Evolutionary conservation across 2,888 invertebrate species (phyloP), one percentile per base, ranked within the genome.

Genomic region (Pterostichus madidus): DNA sequence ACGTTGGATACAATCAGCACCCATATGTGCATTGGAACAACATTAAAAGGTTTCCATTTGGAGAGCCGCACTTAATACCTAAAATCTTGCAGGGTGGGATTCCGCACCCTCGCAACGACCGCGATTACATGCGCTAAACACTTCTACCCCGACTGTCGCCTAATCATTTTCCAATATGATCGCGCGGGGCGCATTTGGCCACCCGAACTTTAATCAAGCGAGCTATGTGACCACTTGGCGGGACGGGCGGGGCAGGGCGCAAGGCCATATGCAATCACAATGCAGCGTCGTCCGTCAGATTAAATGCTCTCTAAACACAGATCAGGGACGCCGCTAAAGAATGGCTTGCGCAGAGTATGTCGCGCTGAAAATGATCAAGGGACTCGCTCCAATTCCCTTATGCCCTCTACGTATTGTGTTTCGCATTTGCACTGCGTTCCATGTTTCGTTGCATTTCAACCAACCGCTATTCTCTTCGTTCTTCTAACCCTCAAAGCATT

Each of bases 321-420:
- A 83, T 83, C 83, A 83, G 83, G 68, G 77, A 83, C 56, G 68
- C 32, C 53, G 73, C 56, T 76, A 61, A 83, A 83, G 83, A 77
- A 83, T 77, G 46, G 49, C 35, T 46, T 44, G 35, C n/a, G 77
- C 44, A 52, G 46, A 49, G 52, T 76, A 76, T 44, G 35, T 76
- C 13, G 61, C 86, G 84, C 87, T 87, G 87, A 85, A 88, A 88
- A 87, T 88, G 88, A 88, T 88, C 88, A 88, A 88, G 88, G 87
- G 87, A 88, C 87, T 85, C 85, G 84, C 84, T 86, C 86, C 85
- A 85, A 86, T 87, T 71, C 68, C 68, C 86, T 56, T 11, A 68
- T 61, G 80, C 68, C 49, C 68, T 80, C 7, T n/a, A 5, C 64
- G 39, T 79, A 79, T 79, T 79, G 79, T 61, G 39, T 46, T 39